Evolutionary conservation across 2,113 vertebrate species (phyloP), one percentile per base, ranked within the genome.

Genomic region (Thunnus thynnus): DNA sequence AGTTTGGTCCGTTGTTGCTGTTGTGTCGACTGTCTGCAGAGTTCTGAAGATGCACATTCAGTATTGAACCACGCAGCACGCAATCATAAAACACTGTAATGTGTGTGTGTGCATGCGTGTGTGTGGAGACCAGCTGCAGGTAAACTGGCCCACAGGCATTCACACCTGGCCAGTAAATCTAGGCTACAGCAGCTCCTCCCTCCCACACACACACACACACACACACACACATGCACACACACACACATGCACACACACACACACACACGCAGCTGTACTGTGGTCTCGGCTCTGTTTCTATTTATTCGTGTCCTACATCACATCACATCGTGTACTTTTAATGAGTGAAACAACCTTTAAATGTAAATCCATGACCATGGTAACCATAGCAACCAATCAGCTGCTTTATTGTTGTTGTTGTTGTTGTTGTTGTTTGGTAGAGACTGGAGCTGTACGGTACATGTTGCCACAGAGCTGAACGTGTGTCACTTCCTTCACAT

Each of bases 141-240:
- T 88, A 66, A 83, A 77, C 62, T 50, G 58, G 50, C 82, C 74
- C 11, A 14, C 18, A 84, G 89, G 67, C 58, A 61, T 80, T 77
- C 82, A 87, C 86, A 90, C 85, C 90, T 89, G 90, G 76, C 25
- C 73, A 56, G 67, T 90, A 76, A 85, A 83, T 86, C 79, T 58
- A 8, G 14, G n/a, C 48, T 32, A n/a, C 76, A 78, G 68, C 48
- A 13, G 13, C 52, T 18, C 67, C 72, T 30, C 78, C 63, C 50
- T 9, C 3, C 48, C 41, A 78, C 70, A 65, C 74, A 81, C 67
- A 46, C 56, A 58, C 72, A 66, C 58, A 66, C 32, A 58, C 50
- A 51, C 63, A 54, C 69, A 64, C 60, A 52, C 36, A 36, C 32
- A 36, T 5, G 7, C 32, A 36, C 32, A 36, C 32, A 36, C 32